A percentile compares a stretch with the other conserved stretches of the same genome.
These are phyloP conservation scores for Enteromius trimaculatus DNA, from an alignment of 2,797 vertebrate species.

Conservation along the genomic window DNA sequence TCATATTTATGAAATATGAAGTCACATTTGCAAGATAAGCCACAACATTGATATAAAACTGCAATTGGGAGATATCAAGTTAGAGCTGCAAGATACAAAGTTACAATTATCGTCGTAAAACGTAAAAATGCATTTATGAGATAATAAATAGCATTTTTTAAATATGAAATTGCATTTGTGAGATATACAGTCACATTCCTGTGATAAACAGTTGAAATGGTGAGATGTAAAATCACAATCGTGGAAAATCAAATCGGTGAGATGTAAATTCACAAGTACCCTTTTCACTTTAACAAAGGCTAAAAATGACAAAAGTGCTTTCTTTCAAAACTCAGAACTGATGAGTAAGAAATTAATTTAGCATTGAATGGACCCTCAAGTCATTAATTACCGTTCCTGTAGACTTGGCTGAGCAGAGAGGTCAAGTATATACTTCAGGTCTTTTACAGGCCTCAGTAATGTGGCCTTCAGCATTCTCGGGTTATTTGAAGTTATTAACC, in stretches of 20 bases:
- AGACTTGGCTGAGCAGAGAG: constrained; percentile 35
- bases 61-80: not conserved
- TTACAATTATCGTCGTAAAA: not conserved
- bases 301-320: not conserved
- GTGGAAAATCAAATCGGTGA: not conserved
- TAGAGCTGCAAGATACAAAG: not conserved
- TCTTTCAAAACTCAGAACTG: not conserved
- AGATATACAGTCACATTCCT: not conserved
- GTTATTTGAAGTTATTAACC: constrained; percentile 38
- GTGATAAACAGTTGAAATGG: not conserved
- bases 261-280: not conserved
- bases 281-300: not conserved
- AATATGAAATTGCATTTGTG: not conserved
- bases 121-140: not conserved
- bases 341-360: not conserved
- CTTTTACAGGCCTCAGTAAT: not conserved
- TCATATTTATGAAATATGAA: not conserved
- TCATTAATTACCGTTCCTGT: constrained; percentile 21
- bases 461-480: constrained; percentile 26
- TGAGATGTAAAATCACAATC: not conserved
- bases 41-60: not conserved
- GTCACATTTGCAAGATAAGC: not conserved
- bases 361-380: not conserved
- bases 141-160: not conserved
- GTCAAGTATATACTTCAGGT: constrained; percentile 21